phyloP scores from a whole-genome alignment of 2,113 vertebrate genomes.

The Pangasianodon gigas region DNA sequence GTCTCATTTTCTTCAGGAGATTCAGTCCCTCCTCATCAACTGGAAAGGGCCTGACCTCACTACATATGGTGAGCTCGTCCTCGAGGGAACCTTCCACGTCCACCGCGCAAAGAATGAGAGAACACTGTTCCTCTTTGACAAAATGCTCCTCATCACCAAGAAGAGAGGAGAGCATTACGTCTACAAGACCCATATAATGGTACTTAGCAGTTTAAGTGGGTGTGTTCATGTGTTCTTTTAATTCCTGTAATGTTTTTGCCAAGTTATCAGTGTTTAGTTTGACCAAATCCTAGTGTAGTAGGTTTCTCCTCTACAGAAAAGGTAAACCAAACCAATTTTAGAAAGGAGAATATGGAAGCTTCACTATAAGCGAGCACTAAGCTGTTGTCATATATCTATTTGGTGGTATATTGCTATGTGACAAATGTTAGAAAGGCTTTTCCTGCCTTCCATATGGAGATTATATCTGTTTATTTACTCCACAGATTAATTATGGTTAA shows the following conservation, averaged over 20 bases:
- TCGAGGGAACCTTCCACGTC: constrained; percentile 91
- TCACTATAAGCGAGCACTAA: not conserved
- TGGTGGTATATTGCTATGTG: not conserved
- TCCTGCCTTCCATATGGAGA: not conserved
- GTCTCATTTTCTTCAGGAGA: constrained; percentile 77
- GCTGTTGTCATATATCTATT: not conserved
- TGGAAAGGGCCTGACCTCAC: constrained; percentile 95
- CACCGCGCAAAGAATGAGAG: constrained; percentile 88
- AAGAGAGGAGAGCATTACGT: constrained; percentile 90
- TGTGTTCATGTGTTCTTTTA: not conserved
- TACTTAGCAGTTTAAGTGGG: constrained; percentile 56
- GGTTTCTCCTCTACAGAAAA: not conserved
- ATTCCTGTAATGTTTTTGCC: not conserved
- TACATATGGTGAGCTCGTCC: constrained; percentile 88
- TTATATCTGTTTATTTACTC: not conserved
- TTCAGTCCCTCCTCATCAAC: constrained; percentile 92
- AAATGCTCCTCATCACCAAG: constrained; percentile 89
- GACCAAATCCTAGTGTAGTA: not conserved
- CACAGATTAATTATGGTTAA: not conserved
- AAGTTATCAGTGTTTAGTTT: not conserved
- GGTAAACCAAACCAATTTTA: not conserved
- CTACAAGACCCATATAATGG: constrained; percentile 90
- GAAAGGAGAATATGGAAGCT: not conserved
- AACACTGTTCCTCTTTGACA: constrained; percentile 93
- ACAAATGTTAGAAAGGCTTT: not conserved